Conservation (phyloP, 1,140 invertebrate species). For the Drosophila murphyi region DNA sequence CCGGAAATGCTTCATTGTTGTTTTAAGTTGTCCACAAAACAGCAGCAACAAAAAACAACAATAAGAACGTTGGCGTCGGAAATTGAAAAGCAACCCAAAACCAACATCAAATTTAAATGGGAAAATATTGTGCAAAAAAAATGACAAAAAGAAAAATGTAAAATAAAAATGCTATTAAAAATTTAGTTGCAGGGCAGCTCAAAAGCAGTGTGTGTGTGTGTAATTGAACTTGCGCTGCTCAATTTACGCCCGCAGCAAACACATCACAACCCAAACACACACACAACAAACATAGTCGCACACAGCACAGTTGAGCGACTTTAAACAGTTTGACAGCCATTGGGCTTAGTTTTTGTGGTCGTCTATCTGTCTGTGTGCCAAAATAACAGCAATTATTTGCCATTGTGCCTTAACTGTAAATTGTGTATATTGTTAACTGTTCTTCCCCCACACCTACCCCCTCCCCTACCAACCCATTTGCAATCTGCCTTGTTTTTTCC, state of each 20-base stretch:
- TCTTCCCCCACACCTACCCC: background rate
- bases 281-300: constrained; percentile 9
- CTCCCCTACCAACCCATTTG: background rate
- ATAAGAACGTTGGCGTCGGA: constrained; percentile 64
- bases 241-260: constrained; percentile 55
- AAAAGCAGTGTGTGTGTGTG: constrained; percentile 35
- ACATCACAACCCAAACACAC: background rate
- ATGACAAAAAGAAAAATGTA: constrained; percentile 11
- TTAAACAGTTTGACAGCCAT: constrained; percentile 52
- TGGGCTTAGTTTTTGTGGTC: constrained; percentile 20
- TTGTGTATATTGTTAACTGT: constrained; percentile 27
- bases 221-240: constrained; percentile 70
- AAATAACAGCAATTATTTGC: constrained; percentile 58
- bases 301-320: constrained; percentile 46
- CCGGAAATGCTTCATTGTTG: constrained; percentile 78
- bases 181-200: constrained; percentile 71
- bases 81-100: constrained; percentile 81
- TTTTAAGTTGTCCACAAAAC: constrained; percentile 32
- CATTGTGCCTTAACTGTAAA: constrained; percentile 56
- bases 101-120: constrained; percentile 71
- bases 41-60: constrained; percentile 13
- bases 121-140: constrained; percentile 60
- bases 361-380: constrained; percentile 4
- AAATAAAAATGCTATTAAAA: constrained; percentile 67
- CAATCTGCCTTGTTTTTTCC: constrained; percentile 28